Base-by-base conservation (phyloP, 2,797 vertebrate genomes). In the Takifugu ocellatus region DNA sequence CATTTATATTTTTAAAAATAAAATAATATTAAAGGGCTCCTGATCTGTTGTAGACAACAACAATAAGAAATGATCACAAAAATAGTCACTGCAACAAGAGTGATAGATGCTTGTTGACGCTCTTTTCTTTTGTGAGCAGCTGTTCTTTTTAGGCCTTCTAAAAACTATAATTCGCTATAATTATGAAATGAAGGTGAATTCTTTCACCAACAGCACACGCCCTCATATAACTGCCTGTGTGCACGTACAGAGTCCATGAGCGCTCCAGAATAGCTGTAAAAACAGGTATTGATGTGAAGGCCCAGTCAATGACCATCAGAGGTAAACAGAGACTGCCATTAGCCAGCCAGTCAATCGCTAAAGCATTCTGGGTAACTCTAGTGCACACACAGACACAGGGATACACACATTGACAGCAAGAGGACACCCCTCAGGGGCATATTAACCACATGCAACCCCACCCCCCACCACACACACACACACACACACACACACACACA, bases 291-390 rank as follows among this genome's bases (percentile, higher is more conserved):
- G 90, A 92, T 88, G 87, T 85, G 80, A 63, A 70, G 72, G 72
- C 79, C 86, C 66, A 87, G 89, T 92, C 90, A 91, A 92, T 91
- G 89, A 86, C 86, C 89, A 91, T 91, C 90, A 92, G 87, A 86
- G 85, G 87, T 87, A 92, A 92, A 90, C 88, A 89, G 90, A 91
- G 87, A 88, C 86, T 67, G 63, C 91, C 89, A 91, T 92, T 92
- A 92, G 90, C 88, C 82, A 85, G 61, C 79, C 86, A 92, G 91
- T 91, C 90, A 92, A 92, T 92, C 77, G 84, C 81, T 85, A 81
- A 86, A 88, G 87, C 87, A 87, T 88, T 89, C 66, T 88, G 89
- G 89, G 90, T 92, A 92, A 91, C 87, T 90, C 88, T 90, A 92
- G 88, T 11, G 21, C 46, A 48, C 46, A 48, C 79, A 78, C 83